phyloP scores from a whole-genome alignment of 2,113 vertebrate species.

The Tursiops truncatus region DNA sequence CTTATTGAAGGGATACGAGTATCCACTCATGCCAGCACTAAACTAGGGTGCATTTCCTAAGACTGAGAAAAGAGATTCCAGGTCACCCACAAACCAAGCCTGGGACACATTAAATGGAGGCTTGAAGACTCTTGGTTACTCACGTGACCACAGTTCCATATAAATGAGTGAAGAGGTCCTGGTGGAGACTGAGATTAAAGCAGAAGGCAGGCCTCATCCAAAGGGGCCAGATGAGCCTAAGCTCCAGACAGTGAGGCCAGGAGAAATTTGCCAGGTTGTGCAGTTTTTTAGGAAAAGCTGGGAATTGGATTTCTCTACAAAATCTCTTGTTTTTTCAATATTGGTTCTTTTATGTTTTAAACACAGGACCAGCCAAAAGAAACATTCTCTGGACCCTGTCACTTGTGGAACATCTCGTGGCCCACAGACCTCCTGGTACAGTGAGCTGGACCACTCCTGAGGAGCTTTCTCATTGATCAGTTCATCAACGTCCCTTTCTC shows the following conservation, averaged over 20 bases:
- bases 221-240: accelerated
- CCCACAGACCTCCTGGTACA: accelerated
- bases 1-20: accelerated
- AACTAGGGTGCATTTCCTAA: accelerated
- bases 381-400: accelerated
- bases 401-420: accelerated
- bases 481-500: background rate
- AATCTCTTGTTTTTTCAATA: background rate
- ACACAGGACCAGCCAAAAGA: background rate
- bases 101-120: accelerated
- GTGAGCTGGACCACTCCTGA: background rate
- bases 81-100: accelerated
- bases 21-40: accelerated
- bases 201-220: background rate
- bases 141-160: accelerated
- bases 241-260: background rate
- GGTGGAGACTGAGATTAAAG: accelerated
- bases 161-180: accelerated
- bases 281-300: background rate
- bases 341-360: background rate
- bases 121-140: background rate
- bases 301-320: background rate
- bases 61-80: background rate
- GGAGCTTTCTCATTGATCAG: background rate
- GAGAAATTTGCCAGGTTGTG: background rate